A percentile compares a stretch with the other conserved stretches of the same genome.
Conservation (phyloP, 1,140 invertebrate genomes). For the Rhyacophila brunnea region DNA sequence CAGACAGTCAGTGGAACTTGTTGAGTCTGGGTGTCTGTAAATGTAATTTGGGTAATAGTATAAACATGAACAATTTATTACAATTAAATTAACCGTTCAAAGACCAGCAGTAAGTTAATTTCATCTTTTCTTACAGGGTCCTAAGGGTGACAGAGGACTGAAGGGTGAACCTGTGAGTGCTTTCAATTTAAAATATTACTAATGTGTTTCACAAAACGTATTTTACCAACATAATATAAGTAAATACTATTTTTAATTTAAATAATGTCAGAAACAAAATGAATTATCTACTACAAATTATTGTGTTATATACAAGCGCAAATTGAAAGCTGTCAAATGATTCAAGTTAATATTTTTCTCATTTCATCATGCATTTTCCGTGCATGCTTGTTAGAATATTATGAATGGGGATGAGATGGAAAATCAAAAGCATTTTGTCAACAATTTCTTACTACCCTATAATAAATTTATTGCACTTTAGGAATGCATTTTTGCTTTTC, state of each 20-base stretch:
- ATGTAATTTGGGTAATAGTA: too few relatives aligned
- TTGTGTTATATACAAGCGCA: too few relatives aligned
- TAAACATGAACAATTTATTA: too few relatives aligned
- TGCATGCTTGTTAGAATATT: slow-evolving; percentile 14
- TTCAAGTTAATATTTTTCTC: neutral
- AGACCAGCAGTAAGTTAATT: too few relatives aligned
- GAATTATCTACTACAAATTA: too few relatives aligned
- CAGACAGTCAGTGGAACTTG: too few relatives aligned
- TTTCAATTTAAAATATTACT: neutral
- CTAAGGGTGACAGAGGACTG: slow-evolving; percentile 83
- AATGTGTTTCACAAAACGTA: too few relatives aligned
- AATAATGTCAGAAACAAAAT: too few relatives aligned
- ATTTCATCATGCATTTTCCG: slow-evolving; percentile 14
- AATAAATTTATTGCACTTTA: neutral
- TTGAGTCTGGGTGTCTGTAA: too few relatives aligned
- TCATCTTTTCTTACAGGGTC: slow-evolving; percentile 64
- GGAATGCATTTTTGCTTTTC: neutral
- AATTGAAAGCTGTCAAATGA: neutral
- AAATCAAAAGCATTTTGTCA: neutral
- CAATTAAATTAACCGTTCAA: too few relatives aligned
- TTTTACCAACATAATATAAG: too few relatives aligned
- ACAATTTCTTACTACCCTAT: neutral
- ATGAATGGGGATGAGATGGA: neutral
- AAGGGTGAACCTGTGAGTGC: slow-evolving; percentile 83
- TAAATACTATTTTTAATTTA: too few relatives aligned